phyloP scores from a whole-genome alignment of 2,888 invertebrate species.

The Halictus ligatus region DNA sequence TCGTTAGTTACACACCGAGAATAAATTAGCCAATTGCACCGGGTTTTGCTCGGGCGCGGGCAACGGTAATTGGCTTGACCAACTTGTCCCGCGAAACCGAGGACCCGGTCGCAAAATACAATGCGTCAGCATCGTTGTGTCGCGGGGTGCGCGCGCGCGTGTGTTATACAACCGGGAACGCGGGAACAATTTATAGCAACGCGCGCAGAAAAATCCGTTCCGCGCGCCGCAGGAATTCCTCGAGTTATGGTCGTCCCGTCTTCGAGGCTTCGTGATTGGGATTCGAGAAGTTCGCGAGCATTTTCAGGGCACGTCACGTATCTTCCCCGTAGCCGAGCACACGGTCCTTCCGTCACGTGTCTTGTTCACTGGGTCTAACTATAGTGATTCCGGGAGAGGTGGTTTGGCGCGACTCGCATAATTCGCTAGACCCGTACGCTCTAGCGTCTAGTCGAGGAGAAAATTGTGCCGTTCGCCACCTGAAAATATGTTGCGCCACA shows the following conservation, averaged over 20 bases:
- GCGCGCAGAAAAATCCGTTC: slow-evolving; percentile 6
- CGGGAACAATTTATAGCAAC: slow-evolving; percentile 3
- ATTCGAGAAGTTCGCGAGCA: slow-evolving; percentile 39
- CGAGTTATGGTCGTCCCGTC: background rate
- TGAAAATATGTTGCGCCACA: slow-evolving; percentile 73
- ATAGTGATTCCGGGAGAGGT: slow-evolving; percentile 56
- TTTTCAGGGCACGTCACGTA: slow-evolving; percentile 47
- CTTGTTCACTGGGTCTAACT: slow-evolving; percentile 58
- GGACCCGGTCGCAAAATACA: background rate
- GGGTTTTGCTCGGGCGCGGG: background rate
- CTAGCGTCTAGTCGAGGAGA: slow-evolving; percentile 44
- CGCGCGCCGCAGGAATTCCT: slow-evolving; percentile 13
- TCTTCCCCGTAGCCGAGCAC: slow-evolving; percentile 25
- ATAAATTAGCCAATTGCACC: background rate
- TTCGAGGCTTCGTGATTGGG: slow-evolving; percentile 34
- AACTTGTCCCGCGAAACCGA: background rate
- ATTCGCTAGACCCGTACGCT: slow-evolving; percentile 31
- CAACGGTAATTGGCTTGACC: background rate
- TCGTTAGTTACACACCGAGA: background rate
- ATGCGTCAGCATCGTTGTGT: background rate
- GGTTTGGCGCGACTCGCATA: slow-evolving; percentile 55
- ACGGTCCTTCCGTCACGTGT: slow-evolving; percentile 53
- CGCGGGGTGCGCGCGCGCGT: too few species aligned
- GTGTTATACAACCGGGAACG: background rate
- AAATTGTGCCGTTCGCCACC: slow-evolving; percentile 54